These are phyloP conservation scores for Nebria salina DNA, from an alignment of 2,888 invertebrate species.

Conservation along the genomic window DNA sequence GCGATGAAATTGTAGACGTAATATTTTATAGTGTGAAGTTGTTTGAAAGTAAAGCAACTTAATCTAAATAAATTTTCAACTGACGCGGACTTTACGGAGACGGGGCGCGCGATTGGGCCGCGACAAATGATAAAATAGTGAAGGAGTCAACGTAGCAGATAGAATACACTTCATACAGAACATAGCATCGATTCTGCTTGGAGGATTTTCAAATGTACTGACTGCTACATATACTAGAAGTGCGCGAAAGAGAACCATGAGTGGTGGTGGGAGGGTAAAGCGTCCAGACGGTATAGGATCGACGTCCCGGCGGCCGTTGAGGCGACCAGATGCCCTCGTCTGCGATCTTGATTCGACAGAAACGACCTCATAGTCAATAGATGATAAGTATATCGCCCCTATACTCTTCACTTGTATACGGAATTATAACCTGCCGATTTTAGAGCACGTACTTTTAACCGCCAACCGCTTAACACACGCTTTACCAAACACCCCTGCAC, in stretches of 20 bases:
- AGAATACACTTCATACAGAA: slow-evolving; percentile 1
- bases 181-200: slow-evolving; percentile 19
- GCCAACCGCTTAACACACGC: not conserved
- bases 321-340: slow-evolving; percentile 30
- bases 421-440: not conserved
- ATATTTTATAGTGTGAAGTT: too few relatives aligned
- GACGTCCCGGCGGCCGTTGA: slow-evolving; percentile 31
- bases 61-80: not conserved
- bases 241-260: not conserved
- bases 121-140: not conserved
- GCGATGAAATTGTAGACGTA: too few relatives aligned
- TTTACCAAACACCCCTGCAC: not conserved
- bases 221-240: not conserved
- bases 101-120: not conserved
- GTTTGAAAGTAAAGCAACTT: not conserved
- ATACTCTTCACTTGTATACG: not conserved
- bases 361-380: slow-evolving; percentile 7
- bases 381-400: slow-evolving; percentile 5
- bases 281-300: slow-evolving; percentile 10
- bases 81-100: not conserved
- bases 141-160: not conserved
- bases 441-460: not conserved
- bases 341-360: slow-evolving; percentile 2
- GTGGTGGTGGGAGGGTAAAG: not conserved
- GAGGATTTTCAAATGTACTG: slow-evolving; percentile 6